Base-by-base conservation (phyloP, 1,140 invertebrate species). In the Vanessa tameamea region DNA sequence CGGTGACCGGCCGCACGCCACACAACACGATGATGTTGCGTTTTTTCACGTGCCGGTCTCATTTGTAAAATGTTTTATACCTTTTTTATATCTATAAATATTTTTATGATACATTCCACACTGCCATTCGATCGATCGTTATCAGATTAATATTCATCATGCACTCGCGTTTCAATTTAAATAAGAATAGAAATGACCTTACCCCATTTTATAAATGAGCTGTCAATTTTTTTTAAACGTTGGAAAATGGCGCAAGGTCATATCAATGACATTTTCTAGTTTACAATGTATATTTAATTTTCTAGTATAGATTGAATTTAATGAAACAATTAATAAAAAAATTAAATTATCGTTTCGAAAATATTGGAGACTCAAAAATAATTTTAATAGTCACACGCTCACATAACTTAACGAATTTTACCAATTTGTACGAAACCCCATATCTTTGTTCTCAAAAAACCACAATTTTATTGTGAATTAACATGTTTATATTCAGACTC, bases 401-500 rank as follows among this genome's bases (percentile, higher is more conserved):
- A 37, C 13, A 61, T 16, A 37, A 31, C 23, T 13, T 1, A 61
- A 61, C 57, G 43, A 64, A 83, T 80, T 76, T 81, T 79, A 84
- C 81, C 87, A 89, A 87, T 91, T 91, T 90, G 88, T 91, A 83
- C 73, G 75, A 82, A 84, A 86, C 86, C 82, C 83, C 64, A 82
- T 80, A 83, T 81, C 70, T 83, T 80, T 79, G 72, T 75, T 70
- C 66, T 82, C 70, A 64, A 78, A 86, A 87, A 85, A 82, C 69
- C 76, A 87, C 82, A 86, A 75, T 87, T 91, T 89, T 92, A 87
- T 90, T 87, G 84, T 85, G 82, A 91, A 92, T 91, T 92, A 92
- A 91, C 90, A 89, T 89, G 87, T 90, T 90, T 87, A 87, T 90
- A 88, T 85, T 87, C 82, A 88, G 78, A 88, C 86, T 91, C 87